Evolutionary conservation across 2,888 invertebrate species (phyloP), one percentile per base, ranked within the genome.

Genomic region (Synanthedon andrenaeformis): DNA sequence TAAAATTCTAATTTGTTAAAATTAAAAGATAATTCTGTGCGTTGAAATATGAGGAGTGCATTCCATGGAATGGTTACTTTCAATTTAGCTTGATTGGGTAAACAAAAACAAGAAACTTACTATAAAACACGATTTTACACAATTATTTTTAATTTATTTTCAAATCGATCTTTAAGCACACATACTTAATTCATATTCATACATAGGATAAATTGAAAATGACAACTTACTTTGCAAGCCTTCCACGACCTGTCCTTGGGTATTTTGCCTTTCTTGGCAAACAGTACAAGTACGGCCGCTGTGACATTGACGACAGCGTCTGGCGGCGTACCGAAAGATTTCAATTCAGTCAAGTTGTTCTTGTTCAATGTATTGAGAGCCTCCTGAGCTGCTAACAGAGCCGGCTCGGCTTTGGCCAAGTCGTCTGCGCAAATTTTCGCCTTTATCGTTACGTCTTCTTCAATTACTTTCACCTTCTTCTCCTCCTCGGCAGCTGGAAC

Each of bases 171-270:
- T 23, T 5, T 23, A 23, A 23, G 23, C 23, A 1, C 4, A 23
- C 23, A 10, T 1, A 8, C 1, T n/a, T 48, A n/a, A 50, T 41
- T n/a, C 13, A 28, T 3, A 35, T 10, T 35, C 3, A 28, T 10
- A 42, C 2, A 10, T 10, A 2, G 4, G 12, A 14, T 42, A 42
- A n/a, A 42, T 35, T 35, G 3, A 35, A 35, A 35, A 35, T 35
- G 35, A 10, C 10, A 35, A 35, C 59, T 54, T 67, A 89, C 89
- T 85, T 97, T 97, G 62, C 94, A 93, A 14, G 93, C 91, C 74
- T 96, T 97, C 98, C 98, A 98, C 28, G 94, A 94, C 59, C 94
- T 90, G 73, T 98, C 98, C 88, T 95, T 94, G 0, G 97, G 95
- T 53, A 97, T 89, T 79, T 95, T 96, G 3, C 95, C 95, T 70